Conservation (phyloP, 2,113 vertebrate species). For the Limanda limanda region DNA sequence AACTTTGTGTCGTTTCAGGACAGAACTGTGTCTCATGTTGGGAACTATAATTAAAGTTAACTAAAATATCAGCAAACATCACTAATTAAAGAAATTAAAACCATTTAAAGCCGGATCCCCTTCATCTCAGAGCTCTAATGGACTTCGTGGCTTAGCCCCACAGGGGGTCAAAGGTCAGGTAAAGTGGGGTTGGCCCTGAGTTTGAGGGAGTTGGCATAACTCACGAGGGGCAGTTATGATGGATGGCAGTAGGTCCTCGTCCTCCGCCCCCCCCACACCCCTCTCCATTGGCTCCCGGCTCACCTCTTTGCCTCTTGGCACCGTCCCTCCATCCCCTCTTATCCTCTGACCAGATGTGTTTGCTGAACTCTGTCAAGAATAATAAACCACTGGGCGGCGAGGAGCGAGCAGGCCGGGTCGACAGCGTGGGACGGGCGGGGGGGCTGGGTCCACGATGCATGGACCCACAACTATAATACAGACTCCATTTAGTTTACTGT, state of each 20-base stretch:
- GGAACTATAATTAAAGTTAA: neutral
- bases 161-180: constrained; percentile 50
- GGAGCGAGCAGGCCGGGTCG: constrained; percentile 36
- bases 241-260: constrained; percentile 67
- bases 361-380: constrained; percentile 89
- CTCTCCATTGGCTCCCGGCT: constrained; percentile 68
- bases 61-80: neutral
- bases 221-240: constrained; percentile 74
- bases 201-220: constrained; percentile 64
- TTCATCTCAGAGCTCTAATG: constrained; percentile 19
- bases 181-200: constrained; percentile 49
- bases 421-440: constrained; percentile 21
- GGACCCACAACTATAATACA: constrained; percentile 28
- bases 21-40: neutral
- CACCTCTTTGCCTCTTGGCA: constrained; percentile 73
- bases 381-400: constrained; percentile 83
- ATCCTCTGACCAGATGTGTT: constrained; percentile 87
- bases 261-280: constrained; percentile 65
- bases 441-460: neutral
- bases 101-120: neutral
- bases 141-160: constrained; percentile 12
- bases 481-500: no score
- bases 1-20: neutral
- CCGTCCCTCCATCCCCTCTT: constrained; percentile 69
- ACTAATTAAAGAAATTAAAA: neutral